Evolutionary conservation across 2,888 invertebrate species (phyloP).

Genomic region (Terebella lapidaria): DNA sequence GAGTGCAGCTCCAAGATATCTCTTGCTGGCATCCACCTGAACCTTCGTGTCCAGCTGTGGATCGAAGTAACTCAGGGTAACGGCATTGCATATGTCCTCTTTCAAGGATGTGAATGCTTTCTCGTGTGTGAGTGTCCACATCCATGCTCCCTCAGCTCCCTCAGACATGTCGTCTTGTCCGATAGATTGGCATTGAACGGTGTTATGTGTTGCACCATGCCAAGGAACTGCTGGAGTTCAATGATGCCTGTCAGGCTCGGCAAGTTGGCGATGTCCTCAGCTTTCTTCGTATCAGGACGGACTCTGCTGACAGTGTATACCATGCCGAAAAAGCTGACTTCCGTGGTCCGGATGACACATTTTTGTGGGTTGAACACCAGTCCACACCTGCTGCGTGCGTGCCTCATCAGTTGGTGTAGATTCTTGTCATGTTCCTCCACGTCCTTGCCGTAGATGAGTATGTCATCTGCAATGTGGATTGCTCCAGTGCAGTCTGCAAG

Average conservation of each 20-base stretch:
- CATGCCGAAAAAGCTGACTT: constrained; percentile 19
- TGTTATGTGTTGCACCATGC: constrained; percentile 15
- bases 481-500: not conserved
- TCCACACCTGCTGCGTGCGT: not conserved
- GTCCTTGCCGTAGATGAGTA: not conserved
- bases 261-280: constrained; percentile 13
- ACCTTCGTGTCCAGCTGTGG: not conserved
- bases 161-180: constrained; percentile 5
- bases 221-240: constrained; percentile 20
- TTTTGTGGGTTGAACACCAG: constrained; percentile 6
- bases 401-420: constrained; percentile 1
- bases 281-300: constrained; percentile 17
- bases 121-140: too few relatives aligned
- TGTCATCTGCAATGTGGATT: constrained; percentile 5
- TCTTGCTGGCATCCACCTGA: constrained; percentile 10
- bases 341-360: not conserved
- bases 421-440: constrained; percentile 2
- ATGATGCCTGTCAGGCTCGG: constrained; percentile 8
- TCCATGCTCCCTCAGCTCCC: too few relatives aligned
- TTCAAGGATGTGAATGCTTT: too few relatives aligned
- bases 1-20: constrained; percentile 19
- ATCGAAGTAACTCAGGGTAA: not conserved
- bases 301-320: constrained; percentile 14
- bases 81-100: too few relatives aligned
- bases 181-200: constrained; percentile 12